phyloP scores from a whole-genome alignment of 2,888 invertebrate species.

The Nephrocerus scutellatus region DNA sequence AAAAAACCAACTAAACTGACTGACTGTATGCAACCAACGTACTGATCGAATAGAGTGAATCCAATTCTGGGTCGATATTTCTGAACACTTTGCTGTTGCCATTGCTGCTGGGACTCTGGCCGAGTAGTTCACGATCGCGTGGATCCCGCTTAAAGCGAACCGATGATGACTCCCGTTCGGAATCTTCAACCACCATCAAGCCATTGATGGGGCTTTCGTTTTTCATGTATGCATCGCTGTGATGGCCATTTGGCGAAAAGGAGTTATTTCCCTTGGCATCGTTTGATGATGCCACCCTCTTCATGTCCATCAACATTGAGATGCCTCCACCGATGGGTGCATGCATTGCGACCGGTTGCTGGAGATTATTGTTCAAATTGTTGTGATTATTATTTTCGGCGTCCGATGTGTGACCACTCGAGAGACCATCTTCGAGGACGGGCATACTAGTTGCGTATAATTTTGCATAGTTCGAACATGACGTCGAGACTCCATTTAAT shows the following conservation, averaged over 20 bases:
- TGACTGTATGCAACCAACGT: too few relatives aligned
- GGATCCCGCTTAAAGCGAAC: too few relatives aligned
- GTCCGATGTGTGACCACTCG: slow-evolving; percentile 89
- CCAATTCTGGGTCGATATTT: slow-evolving; percentile 55
- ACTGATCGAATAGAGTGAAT: slow-evolving; percentile 69
- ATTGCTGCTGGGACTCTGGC: slow-evolving; percentile 40
- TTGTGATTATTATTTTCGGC: slow-evolving; percentile 75
- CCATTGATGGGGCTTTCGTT: slow-evolving; percentile 39
- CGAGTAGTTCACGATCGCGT: slow-evolving; percentile 35
- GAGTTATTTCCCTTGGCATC: slow-evolving; percentile 9
- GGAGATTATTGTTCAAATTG: slow-evolving; percentile 23
- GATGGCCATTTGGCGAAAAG: slow-evolving; percentile 22
- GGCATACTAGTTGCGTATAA: slow-evolving; percentile 77
- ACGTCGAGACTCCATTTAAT: slow-evolving; percentile 53
- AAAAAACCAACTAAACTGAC: background rate
- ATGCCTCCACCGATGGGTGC: slow-evolving; percentile 34
- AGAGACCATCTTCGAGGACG: slow-evolving; percentile 86
- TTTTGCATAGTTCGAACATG: slow-evolving; percentile 56
- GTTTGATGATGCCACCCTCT: slow-evolving; percentile 16
- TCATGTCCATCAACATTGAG: slow-evolving; percentile 45
- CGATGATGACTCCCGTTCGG: slow-evolving; percentile 25
- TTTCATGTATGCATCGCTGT: slow-evolving; percentile 22
- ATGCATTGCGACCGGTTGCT: slow-evolving; percentile 20
- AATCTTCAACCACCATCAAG: slow-evolving; percentile 23
- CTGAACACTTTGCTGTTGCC: slow-evolving; percentile 47